Evolutionary conservation across 2,797 vertebrate species (phyloP).

Genomic region (Heterohyrax brucei): DNA sequence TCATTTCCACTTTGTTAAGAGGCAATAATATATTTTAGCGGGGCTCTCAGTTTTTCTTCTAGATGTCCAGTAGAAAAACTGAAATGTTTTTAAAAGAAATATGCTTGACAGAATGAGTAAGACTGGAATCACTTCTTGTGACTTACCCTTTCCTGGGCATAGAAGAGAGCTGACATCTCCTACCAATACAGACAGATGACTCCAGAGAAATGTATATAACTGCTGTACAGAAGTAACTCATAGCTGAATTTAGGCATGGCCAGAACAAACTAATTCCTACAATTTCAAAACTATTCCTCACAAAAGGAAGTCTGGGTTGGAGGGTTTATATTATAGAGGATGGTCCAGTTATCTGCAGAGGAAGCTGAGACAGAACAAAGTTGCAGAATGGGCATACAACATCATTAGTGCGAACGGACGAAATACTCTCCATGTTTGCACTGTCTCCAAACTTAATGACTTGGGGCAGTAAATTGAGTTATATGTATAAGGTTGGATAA

Average conservation of each 20-base stretch:
- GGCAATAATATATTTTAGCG: constrained; percentile 22
- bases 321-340: not conserved
- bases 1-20: constrained; percentile 38
- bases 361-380: not conserved
- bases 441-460: constrained; percentile 32
- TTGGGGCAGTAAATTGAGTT: constrained; percentile 10
- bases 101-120: constrained; percentile 38
- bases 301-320: not conserved
- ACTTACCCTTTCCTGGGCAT: not conserved
- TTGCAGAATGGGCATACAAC: not conserved
- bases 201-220: not conserved
- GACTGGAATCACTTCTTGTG: not conserved
- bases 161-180: constrained; percentile 5
- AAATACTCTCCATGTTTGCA: not conserved
- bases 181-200: not conserved
- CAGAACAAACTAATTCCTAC: constrained; percentile 61
- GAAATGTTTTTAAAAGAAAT: constrained; percentile 46
- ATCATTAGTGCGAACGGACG: not conserved
- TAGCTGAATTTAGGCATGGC: constrained; percentile 11
- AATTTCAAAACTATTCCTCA: constrained; percentile 60
- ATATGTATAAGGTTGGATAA: not conserved
- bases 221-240: not conserved
- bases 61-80: constrained; percentile 20
- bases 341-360: not conserved
- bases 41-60: not conserved